Evolutionary conservation across 2,797 vertebrate species (phyloP), one percentile per base, ranked within the genome.

Genomic region (Sebastes oblongus): DNA sequence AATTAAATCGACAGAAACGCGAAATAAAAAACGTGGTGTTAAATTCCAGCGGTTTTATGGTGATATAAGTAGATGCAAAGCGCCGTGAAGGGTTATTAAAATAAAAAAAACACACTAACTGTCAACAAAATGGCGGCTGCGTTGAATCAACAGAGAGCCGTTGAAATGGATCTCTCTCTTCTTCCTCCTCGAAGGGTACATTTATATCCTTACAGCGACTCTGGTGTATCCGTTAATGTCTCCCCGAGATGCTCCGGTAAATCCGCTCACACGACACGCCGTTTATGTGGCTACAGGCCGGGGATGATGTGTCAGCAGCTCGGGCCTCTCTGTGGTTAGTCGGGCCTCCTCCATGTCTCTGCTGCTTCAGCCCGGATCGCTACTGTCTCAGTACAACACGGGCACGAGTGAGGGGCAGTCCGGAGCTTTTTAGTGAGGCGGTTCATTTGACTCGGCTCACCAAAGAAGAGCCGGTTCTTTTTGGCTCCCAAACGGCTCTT

Each of bases 61-160:
- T 36, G 4, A 1, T 4, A 36, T 36, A 36, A 36, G 34, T 36
- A 36, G 34, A 36, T 36, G 34, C 34, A 36, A 36, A 36, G 34
- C 34, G 34, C 34, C 82, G 89, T 89, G 88, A 90, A 91, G 93
- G 93, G 92, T 95, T 96, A 94, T 95, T 93, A 93, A 95, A 94
- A 92, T 89, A 89, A 95, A 95, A 95, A 90, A 91, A 95, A 95
- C 95, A 94, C 92, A 95, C 94, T 89, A 95, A 95, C 94, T 96
- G 95, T 96, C 95, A 96, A 96, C 96, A 96, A 96, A 96, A 96
- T 96, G 96, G 96, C 96, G 96, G 95, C 95, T 94, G 94, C 93
- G 95, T 95, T 96, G 95, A 96, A 96, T 96, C 95, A 96, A 96
- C 95, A 96, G 91, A 93, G 12, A 93, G 12, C 0, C 36, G 92